phyloP scores from a whole-genome alignment of 2,797 vertebrate species.

The Myotis myotis region DNA sequence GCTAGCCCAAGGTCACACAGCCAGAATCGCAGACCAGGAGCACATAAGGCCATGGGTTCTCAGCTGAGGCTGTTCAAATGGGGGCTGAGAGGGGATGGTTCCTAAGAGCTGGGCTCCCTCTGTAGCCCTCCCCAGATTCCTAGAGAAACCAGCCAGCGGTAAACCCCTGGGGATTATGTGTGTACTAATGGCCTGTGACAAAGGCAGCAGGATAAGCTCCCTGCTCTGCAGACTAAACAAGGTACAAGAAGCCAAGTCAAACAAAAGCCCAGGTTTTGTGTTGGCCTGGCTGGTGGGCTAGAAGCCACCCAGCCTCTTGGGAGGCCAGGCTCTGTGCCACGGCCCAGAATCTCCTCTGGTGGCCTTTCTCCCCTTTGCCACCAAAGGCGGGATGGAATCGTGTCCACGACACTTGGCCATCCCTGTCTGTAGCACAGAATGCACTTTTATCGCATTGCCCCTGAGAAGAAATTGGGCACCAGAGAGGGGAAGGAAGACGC shows the following conservation, averaged over 20 bases:
- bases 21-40: background rate
- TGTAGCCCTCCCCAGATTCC: constrained; percentile 61
- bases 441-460: background rate
- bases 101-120: background rate
- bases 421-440: background rate
- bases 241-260: constrained; percentile 74
- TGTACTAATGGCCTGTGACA: constrained; percentile 78
- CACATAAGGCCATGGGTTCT: background rate
- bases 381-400: background rate
- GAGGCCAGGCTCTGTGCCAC: constrained; percentile 3
- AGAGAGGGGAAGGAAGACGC: background rate
- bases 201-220: constrained; percentile 73
- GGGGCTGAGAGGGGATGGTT: background rate
- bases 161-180: constrained; percentile 73
- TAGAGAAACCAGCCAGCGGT: constrained; percentile 63
- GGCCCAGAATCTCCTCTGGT: constrained; percentile 38
- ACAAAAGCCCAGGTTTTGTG: constrained; percentile 70
- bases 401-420: background rate
- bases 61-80: background rate
- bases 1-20: background rate
- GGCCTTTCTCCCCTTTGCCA: constrained; percentile 3
- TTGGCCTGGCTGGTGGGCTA: constrained; percentile 54
- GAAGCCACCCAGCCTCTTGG: background rate
- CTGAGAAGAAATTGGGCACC: background rate
- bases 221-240: constrained; percentile 80